Evolutionary conservation across 2,113 vertebrate genomes (phyloP), one percentile per base, ranked within the genome.

Genomic region (Oceanodroma tethys): DNA sequence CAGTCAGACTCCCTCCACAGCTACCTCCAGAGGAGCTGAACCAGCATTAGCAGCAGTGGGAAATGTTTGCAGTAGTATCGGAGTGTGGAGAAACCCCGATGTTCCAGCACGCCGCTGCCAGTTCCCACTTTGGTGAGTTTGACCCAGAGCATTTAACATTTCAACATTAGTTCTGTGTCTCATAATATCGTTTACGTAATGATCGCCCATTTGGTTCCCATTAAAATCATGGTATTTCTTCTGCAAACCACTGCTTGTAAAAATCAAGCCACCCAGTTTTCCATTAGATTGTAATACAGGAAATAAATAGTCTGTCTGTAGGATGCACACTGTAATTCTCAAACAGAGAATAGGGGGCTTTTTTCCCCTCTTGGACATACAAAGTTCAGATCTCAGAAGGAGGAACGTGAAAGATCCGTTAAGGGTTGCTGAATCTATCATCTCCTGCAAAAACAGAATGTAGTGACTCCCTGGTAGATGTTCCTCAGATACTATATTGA

Each of bases 171-270:
- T 93, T 97, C 91, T 95, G 80, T 96, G 91, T 86, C 95, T 90
- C 78, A 88, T 94, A 96, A 94, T 88, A 90, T 67, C 8, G 2
- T 93, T 97, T 98, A 96, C 88, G 71, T 98, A 98, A 98, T 92
- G 85, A 93, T 81, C 63, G 21, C 66, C 96, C 90, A 96, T 97
- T 98, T 97, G 91, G 87, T 98, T 98, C 96, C 96, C 88, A 98
- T 97, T 94, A 97, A 97, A 98, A 97, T 97, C 71, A 88, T 89
- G 67, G 95, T 96, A 94, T 97, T 98, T 97, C 95, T 97, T 98
- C 94, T 96, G 95, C 96, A 97, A 97, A 98, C 76, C 67, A 75
- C 94, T 65, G 82, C 95, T 95, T 94, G 80, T 97, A 97, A 95
- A 96, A 97, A 83, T 88, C 81, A 96, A 88, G 78, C 53, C 78